Conservation (phyloP, 2,888 invertebrate genomes). For the Heliconius cydno region DNA sequence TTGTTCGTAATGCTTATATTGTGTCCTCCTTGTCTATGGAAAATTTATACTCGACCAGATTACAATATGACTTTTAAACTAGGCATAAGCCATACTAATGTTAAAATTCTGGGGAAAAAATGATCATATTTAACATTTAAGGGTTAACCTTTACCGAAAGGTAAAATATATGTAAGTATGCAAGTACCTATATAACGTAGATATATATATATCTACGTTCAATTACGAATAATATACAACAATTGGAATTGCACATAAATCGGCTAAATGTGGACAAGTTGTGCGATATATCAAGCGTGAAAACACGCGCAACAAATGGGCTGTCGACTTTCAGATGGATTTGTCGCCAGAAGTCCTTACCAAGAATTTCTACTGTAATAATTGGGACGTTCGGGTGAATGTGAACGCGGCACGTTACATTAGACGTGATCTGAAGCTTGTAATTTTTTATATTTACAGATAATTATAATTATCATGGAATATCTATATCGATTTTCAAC, state of each 20-base stretch:
- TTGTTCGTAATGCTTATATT: constrained; percentile 39
- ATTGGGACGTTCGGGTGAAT: constrained; percentile 38
- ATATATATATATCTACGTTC: constrained; percentile 45
- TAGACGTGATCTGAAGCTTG: not conserved
- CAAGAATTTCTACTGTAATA: constrained; percentile 52
- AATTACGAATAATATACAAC: constrained; percentile 69
- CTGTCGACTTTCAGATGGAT: constrained; percentile 81
- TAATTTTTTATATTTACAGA: not conserved
- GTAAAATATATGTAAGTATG: not conserved
- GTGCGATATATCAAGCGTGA: constrained; percentile 79
- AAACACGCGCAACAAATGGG: constrained; percentile 81
- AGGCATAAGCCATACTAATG: constrained; percentile 41
- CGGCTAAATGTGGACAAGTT: constrained; percentile 77
- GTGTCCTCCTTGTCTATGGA: constrained; percentile 59
- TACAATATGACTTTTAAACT: constrained; percentile 61
- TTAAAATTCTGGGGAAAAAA: not conserved
- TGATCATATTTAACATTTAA: constrained; percentile 40
- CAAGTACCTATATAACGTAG: constrained; percentile 21
- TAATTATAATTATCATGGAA: not conserved
- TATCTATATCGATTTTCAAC: not conserved
- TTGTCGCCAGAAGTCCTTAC: constrained; percentile 78
- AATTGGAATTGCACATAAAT: constrained; percentile 68
- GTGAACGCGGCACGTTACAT: constrained; percentile 14
- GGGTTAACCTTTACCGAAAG: constrained; percentile 32
- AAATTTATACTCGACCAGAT: constrained; percentile 55